Percentiles rank a stretch among this genome's conserved stretches.
Evolutionary conservation across 2,797 vertebrate species (phyloP).

Genomic region (Hydrolagus colliei): DNA sequence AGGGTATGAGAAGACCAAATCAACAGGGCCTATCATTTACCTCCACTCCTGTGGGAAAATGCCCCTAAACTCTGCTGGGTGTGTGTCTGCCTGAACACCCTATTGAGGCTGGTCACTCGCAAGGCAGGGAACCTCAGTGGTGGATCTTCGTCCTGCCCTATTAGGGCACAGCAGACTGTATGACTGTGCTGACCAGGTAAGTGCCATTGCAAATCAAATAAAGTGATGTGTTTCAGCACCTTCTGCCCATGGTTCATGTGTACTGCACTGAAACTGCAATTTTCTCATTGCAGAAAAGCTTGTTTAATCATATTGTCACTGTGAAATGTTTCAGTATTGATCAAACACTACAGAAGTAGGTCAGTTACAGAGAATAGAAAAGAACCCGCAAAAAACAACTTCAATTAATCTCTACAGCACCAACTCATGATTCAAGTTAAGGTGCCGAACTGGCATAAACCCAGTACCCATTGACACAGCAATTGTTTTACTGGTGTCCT

Average conservation of each 20-base stretch:
- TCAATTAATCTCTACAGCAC: neutral
- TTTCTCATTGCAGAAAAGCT: neutral
- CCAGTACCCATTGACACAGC: neutral
- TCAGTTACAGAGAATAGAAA: conserved; percentile 12
- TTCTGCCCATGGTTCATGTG: neutral
- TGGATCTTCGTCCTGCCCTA: neutral
- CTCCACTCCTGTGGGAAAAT: neutral
- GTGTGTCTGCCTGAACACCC: neutral
- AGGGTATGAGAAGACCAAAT: neutral
- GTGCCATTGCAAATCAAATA: conserved; percentile 1
- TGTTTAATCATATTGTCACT: conserved; percentile 13
- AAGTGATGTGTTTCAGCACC: neutral
- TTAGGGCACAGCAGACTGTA: too few relatives aligned
- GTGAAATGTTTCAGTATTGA: conserved; percentile 26
- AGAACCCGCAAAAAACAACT: conserved; percentile 2
- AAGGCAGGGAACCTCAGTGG: neutral
- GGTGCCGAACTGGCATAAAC: conserved; percentile 7
- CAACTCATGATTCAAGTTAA: conserved; percentile 16
- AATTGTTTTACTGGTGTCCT: neutral
- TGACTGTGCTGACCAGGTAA: neutral
- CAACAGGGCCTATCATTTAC: neutral
- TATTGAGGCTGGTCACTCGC: neutral
- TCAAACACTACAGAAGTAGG: conserved; percentile 17
- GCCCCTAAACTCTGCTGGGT: neutral
- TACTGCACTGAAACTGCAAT: conserved; percentile 3